A percentile compares a stretch with the other conserved stretches of the same genome.
phyloP scores from a whole-genome alignment of 1,140 invertebrate genomes.

The Acromyrmex charruanus region DNA sequence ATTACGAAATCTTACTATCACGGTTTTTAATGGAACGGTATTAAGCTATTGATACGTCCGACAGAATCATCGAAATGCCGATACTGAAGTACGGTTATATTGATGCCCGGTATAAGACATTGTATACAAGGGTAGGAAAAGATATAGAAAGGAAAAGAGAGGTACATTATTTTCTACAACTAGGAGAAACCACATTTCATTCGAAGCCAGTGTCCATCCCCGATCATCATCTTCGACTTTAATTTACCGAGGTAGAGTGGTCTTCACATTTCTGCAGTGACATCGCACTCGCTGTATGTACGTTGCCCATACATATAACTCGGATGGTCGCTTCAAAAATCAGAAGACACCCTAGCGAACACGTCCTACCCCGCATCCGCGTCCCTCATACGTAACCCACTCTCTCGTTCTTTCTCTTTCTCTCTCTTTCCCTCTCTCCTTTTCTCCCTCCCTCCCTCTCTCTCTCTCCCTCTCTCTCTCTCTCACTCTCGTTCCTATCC shows the following conservation, averaged over 20 bases:
- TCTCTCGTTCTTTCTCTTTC: conserved; percentile 27
- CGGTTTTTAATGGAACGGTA: conserved; percentile 19
- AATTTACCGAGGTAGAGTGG: conserved; percentile 32
- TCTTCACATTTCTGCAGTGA: conserved; percentile 11
- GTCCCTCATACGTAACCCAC: conserved; percentile 36
- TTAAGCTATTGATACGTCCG: neutral
- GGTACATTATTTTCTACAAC: conserved; percentile 12
- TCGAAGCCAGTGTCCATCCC: neutral
- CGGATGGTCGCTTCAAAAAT: conserved; percentile 73
- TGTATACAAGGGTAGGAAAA: neutral
- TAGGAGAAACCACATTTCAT: neutral
- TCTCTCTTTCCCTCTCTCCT: neutral
- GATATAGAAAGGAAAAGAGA: neutral
- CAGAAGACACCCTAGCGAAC: conserved; percentile 67
- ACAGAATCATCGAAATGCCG: neutral
- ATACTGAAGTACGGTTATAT: conserved; percentile 5
- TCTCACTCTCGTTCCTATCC: conserved; percentile 50
- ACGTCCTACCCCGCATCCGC: conserved; percentile 31
- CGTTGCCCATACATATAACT: conserved; percentile 64
- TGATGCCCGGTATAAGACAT: neutral
- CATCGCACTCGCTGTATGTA: conserved; percentile 8
- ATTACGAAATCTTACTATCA: neutral
- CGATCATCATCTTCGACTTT: conserved; percentile 33
- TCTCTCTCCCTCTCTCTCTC: neutral
- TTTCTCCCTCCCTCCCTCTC: conserved; percentile 3